Conservation (phyloP, 2,888 invertebrate genomes). For the Leptopilina syphax region DNA sequence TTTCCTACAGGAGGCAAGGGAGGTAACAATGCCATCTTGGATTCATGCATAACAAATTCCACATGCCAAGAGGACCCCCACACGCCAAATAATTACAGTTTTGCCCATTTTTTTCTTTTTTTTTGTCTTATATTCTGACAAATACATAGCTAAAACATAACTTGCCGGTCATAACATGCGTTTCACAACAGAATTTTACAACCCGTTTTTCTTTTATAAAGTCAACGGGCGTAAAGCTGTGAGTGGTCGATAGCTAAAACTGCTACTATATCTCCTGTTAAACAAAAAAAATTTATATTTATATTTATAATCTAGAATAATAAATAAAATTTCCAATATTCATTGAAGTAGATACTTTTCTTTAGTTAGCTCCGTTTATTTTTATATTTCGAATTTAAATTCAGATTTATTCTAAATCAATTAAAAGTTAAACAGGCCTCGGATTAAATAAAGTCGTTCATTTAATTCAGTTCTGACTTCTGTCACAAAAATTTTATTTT, state of each 20-base stretch:
- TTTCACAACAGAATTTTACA: slow-evolving; percentile 52
- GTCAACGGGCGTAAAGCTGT: slow-evolving; percentile 73
- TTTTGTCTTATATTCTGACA: slow-evolving; percentile 59
- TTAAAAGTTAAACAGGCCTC: too few relatives aligned
- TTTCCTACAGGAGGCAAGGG: slow-evolving; percentile 66
- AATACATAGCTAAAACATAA: slow-evolving; percentile 63
- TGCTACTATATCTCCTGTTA: slow-evolving; percentile 75
- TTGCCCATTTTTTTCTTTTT: slow-evolving; percentile 42
- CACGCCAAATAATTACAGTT: slow-evolving; percentile 60
- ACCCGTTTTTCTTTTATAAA: slow-evolving; percentile 63
- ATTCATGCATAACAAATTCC: slow-evolving; percentile 77
- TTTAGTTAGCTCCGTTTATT: too few relatives aligned
- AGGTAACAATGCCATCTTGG: slow-evolving; percentile 74
- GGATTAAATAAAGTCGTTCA: too few relatives aligned
- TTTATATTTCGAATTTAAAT: too few relatives aligned
- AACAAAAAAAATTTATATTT: slow-evolving; percentile 42
- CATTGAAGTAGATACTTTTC: too few relatives aligned
- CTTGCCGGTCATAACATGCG: slow-evolving; percentile 47
- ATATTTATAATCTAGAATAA: background rate
- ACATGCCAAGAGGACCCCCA: slow-evolving; percentile 76
- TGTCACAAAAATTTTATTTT: too few relatives aligned
- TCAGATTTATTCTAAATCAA: too few relatives aligned
- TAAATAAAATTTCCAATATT: too few relatives aligned
- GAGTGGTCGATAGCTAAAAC: slow-evolving; percentile 72
- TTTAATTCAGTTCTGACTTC: too few relatives aligned